Conservation (phyloP, 2,888 invertebrate genomes). For the Hemaris fuciformis region DNA sequence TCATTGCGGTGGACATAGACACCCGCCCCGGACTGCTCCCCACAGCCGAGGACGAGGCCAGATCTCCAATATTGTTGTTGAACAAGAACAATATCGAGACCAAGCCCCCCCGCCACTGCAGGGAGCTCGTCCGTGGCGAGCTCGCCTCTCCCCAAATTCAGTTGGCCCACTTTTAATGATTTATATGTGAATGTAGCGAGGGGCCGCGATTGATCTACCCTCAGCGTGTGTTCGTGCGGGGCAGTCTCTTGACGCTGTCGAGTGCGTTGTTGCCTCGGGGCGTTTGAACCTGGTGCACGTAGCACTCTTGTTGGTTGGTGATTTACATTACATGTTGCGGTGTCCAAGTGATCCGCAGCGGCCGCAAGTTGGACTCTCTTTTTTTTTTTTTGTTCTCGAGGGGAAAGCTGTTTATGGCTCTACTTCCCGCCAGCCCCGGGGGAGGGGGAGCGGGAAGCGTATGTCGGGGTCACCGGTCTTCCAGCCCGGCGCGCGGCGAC, state of each 20-base stretch:
- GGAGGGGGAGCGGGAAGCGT: no score
- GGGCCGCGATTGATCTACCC: background rate
- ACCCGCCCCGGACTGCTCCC: no score
- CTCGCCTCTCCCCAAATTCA: constrained; percentile 25
- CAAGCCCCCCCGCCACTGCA: no score
- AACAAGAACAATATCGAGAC: no score
- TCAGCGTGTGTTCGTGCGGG: constrained; percentile 26
- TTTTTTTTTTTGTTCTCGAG: constrained; percentile 32
- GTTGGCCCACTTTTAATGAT: constrained; percentile 20
- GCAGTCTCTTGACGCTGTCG: constrained; percentile 22
- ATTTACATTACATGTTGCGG: constrained; percentile 14
- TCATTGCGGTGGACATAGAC: no score
- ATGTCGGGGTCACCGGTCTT: no score
- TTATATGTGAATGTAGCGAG: background rate
- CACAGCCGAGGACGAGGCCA: no score
- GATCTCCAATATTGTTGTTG: no score
- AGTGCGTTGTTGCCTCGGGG: constrained; percentile 14
- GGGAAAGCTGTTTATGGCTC: constrained; percentile 42
- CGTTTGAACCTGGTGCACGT: constrained; percentile 28
- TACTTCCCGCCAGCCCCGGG: constrained; percentile 26
- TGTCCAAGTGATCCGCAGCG: constrained; percentile 30
- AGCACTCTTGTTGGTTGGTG: constrained; percentile 16
- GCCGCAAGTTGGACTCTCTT: constrained; percentile 17
- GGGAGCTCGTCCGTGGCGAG: no score
- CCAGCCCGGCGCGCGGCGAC: no score